A percentile compares a stretch with the other conserved stretches of the same genome.
Conservation (phyloP, 2,888 invertebrate species). For the Papilio elwesi region DNA sequence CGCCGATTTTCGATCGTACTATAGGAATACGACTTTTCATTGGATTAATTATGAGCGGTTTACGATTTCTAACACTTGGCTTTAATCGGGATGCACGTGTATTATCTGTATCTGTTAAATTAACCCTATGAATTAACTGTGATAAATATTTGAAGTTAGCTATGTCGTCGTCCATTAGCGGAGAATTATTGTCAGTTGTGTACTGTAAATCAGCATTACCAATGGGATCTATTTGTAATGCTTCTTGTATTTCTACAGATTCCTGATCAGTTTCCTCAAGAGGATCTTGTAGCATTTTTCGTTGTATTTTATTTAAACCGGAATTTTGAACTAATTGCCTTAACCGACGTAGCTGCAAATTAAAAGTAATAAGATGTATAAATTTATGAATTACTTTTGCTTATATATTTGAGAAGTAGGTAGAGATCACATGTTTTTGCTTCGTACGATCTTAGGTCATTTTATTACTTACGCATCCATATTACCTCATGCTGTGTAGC, state of each 20-base stretch:
- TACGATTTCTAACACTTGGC: constrained; percentile 43
- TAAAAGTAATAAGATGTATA: not conserved
- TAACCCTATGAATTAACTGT: constrained; percentile 68
- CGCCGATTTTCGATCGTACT: constrained; percentile 37
- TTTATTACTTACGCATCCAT: no score
- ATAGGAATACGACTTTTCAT: constrained; percentile 38
- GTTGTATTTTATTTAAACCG: constrained; percentile 13
- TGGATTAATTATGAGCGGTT: constrained; percentile 40
- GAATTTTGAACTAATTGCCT: constrained; percentile 29
- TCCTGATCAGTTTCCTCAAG: constrained; percentile 32
- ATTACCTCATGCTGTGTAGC: no score
- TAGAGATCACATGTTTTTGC: no score
- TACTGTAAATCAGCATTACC: constrained; percentile 42
- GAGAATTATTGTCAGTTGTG: constrained; percentile 41
- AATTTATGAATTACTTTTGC: not conserved
- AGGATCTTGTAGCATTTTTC: constrained; percentile 9
- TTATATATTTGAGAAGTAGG: not conserved
- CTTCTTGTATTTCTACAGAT: constrained; percentile 44
- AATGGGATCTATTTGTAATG: constrained; percentile 40
- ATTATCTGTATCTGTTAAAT: constrained; percentile 54
- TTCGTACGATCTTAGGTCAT: no score
- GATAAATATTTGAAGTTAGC: constrained; percentile 74
- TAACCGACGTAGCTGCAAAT: constrained; percentile 30
- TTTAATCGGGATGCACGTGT: constrained; percentile 41
- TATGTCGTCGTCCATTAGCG: constrained; percentile 50